Evolutionary conservation across 2,113 vertebrate species (phyloP).

Genomic region (Rhinichthys klamathensis): DNA sequence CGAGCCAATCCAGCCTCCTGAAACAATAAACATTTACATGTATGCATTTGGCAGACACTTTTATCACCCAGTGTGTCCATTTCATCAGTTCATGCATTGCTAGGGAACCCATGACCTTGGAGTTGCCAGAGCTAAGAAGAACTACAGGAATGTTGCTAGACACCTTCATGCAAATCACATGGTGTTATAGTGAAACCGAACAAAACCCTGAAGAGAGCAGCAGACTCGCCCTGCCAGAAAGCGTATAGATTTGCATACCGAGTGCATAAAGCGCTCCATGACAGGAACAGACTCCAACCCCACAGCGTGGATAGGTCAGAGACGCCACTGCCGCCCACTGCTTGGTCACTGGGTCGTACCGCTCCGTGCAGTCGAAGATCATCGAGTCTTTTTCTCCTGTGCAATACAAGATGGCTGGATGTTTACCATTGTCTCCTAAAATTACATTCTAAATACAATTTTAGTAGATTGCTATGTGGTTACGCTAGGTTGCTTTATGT

Average conservation of each 20-base stretch:
- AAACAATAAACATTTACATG: slow-evolving; percentile 41
- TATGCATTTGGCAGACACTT: background rate
- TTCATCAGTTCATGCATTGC: background rate
- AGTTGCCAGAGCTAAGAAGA: background rate
- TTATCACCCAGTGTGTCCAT: background rate
- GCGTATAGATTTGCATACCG: slow-evolving; percentile 74
- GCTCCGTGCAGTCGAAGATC: slow-evolving; percentile 97
- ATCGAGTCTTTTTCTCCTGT: slow-evolving; percentile 94
- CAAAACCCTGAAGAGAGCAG: background rate
- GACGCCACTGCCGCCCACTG: slow-evolving; percentile 95
- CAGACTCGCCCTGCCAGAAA: background rate
- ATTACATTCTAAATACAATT: background rate
- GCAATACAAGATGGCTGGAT: background rate
- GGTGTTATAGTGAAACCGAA: background rate
- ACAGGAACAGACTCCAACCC: slow-evolving; percentile 90
- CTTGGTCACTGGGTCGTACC: slow-evolving; percentile 94
- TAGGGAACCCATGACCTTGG: background rate
- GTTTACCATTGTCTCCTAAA: background rate
- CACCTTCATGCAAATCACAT: background rate
- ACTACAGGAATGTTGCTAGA: background rate
- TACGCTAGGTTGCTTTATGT: too few species aligned
- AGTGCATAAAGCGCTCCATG: slow-evolving; percentile 94
- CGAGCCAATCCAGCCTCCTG: slow-evolving; percentile 94
- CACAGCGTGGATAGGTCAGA: slow-evolving; percentile 92
- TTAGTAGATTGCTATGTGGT: background rate